Conservation (phyloP, 1,140 invertebrate genomes). For the Carposina sasakii region DNA sequence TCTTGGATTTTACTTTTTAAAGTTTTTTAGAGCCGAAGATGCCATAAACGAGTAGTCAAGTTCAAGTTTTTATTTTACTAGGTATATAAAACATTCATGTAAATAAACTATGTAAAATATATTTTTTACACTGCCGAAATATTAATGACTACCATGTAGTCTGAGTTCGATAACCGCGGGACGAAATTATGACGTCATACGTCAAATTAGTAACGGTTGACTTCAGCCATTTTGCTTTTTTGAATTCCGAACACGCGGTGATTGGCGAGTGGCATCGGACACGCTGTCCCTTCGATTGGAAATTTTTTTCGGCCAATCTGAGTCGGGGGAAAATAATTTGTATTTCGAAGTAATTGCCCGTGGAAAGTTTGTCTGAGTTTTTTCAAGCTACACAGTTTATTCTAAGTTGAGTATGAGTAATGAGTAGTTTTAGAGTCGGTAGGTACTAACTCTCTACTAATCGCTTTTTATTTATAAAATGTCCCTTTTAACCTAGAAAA, state of each 20-base stretch:
- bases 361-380: too few species aligned
- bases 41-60: too few species aligned
- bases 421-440: too few species aligned
- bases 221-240: conserved; percentile 58
- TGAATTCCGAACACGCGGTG: conserved; percentile 54
- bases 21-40: too few species aligned
- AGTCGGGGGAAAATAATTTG: conserved; percentile 25
- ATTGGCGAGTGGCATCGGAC: conserved; percentile 56
- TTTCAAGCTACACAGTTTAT: too few species aligned
- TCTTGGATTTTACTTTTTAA: too few species aligned
- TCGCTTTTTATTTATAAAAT: too few species aligned
- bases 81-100: conserved; percentile 16
- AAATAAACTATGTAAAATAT: conserved; percentile 43
- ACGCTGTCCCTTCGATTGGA: conserved; percentile 37
- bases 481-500: too few species aligned
- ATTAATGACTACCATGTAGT: conserved; percentile 25
- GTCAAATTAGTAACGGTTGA: conserved; percentile 64
- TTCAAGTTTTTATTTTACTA: conserved; percentile 7
- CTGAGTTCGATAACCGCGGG: conserved; percentile 43
- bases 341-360: too few species aligned
- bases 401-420: too few species aligned
- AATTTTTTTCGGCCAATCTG: conserved; percentile 33
- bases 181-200: conserved; percentile 59
- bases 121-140: conserved; percentile 41
- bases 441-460: too few species aligned